These are phyloP conservation scores for Thalpophila matura DNA, from an alignment of 2,888 invertebrate species.

Conservation along the genomic window DNA sequence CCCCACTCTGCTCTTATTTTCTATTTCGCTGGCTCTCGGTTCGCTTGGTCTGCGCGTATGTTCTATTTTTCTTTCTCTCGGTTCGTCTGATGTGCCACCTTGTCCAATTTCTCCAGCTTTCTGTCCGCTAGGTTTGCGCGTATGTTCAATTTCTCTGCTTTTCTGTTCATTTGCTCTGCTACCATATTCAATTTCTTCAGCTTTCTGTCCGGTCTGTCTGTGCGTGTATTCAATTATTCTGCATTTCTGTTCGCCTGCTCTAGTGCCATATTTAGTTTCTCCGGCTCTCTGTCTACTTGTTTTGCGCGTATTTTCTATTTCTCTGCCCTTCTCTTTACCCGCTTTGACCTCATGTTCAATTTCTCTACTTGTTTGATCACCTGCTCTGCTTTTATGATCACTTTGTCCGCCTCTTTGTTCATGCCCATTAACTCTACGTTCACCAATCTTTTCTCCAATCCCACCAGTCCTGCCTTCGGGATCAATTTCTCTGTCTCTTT, in stretches of 20 bases:
- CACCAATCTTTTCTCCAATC: background rate
- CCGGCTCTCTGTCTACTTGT: background rate
- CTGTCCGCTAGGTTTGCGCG: background rate
- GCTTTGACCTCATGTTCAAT: background rate
- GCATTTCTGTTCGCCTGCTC: background rate
- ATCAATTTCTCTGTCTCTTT: background rate
- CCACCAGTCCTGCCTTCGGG: background rate
- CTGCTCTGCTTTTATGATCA: background rate
- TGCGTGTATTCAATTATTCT: slow-evolving; percentile 7
- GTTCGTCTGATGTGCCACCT: background rate
- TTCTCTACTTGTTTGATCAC: background rate
- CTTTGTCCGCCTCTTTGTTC: background rate
- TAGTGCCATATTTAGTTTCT: background rate
- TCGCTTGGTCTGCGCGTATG: background rate
- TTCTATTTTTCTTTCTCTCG: background rate
- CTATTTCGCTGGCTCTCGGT: background rate
- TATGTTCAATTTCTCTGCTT: background rate
- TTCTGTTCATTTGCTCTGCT: background rate
- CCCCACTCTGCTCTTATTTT: background rate
- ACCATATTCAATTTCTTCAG: background rate
- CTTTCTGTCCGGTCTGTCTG: background rate
- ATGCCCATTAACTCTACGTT: background rate
- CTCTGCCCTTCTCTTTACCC: background rate
- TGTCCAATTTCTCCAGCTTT: background rate
- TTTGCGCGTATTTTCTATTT: slow-evolving; percentile 5